Base-by-base conservation (phyloP, 2,113 vertebrate genomes). In the Paramormyrops kingsleyae region DNA sequence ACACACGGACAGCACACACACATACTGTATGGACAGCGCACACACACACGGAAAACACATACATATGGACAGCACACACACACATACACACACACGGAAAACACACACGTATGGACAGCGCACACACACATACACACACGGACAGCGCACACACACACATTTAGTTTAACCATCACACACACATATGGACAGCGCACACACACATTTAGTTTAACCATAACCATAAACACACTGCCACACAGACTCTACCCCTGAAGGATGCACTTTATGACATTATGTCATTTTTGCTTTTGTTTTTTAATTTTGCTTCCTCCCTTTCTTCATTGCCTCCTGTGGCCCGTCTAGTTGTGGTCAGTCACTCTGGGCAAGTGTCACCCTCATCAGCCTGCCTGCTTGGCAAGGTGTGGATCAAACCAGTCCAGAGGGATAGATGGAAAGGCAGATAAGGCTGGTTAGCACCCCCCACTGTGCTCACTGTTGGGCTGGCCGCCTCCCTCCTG, bases 321-420 rank as follows among this genome's bases (percentile, higher is more conserved):
- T 52, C 83, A n/a, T 39, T 44, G 31, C 21, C 53, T 42, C 87
- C 85, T 87, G 47, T 90, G 91, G 87, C 90, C 90, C 83, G 83
- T 88, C 91, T 92, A 70, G 86, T 89, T 91, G 27, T 15, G n/a
- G 66, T 35, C 66, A 74, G 74, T 80, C 31, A 19, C 31, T 80
- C 35, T 39, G 74, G 35, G 74, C 17, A 2, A 39, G 31, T 42
- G 74, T 80, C 59, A 89, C 91, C 90, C 90, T 92, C 90, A 91
- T 91, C 91, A 89, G 83, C 91, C 89, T 89, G 91, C 89, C 92
- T 91, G 90, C 91, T 92, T 19, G 92, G 24, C 62, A 1, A 42
- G 62, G 27, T 17, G 35, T 44, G 6, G 87, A 88, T 62, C 87
- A 59, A 52, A 88, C 39, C 21, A 10, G 53, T 35, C 21, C 9